phyloP scores from a whole-genome alignment of 53 echinoderm and acorn worm genomes.

The Glandiceps talaboti region DNA sequence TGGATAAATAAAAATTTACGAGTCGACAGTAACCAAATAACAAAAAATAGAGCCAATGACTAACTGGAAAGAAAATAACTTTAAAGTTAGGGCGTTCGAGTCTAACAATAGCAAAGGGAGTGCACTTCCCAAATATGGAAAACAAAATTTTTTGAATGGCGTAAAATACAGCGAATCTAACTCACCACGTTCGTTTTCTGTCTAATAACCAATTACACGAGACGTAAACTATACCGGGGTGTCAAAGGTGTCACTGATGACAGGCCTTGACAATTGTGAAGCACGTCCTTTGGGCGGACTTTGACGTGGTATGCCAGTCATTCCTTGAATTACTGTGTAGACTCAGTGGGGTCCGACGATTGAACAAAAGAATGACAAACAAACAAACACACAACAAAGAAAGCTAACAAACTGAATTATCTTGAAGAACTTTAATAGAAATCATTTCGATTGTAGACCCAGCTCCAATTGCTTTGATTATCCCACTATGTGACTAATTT shows the following conservation, averaged over 20 bases:
- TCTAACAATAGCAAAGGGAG: neutral
- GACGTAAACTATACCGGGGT: neutral
- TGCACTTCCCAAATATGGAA: neutral
- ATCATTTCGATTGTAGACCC: too few relatives aligned
- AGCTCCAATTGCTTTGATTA: too few relatives aligned
- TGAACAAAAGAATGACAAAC: too few relatives aligned
- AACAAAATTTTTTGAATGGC: neutral
- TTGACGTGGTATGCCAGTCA: neutral
- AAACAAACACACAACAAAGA: too few relatives aligned
- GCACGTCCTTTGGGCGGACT: neutral
- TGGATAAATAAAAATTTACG: too few relatives aligned
- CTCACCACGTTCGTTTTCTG: neutral
- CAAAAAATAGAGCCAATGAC: too few relatives aligned
- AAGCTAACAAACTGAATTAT: too few relatives aligned
- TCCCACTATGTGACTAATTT: too few relatives aligned
- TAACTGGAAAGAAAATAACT: too few relatives aligned
- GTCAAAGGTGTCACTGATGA: neutral
- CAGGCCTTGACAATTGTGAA: neutral
- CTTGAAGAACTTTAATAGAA: too few relatives aligned
- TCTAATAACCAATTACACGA: too few relatives aligned
- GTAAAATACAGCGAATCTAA: neutral
- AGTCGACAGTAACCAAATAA: too few relatives aligned
- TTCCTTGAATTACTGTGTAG: neutral
- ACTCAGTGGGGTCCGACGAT: neutral
- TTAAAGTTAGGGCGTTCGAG: neutral